Percentiles rank a stretch among this genome's conserved stretches.
Conservation (phyloP, 2,888 invertebrate genomes). For the Pollenia amentaria region DNA sequence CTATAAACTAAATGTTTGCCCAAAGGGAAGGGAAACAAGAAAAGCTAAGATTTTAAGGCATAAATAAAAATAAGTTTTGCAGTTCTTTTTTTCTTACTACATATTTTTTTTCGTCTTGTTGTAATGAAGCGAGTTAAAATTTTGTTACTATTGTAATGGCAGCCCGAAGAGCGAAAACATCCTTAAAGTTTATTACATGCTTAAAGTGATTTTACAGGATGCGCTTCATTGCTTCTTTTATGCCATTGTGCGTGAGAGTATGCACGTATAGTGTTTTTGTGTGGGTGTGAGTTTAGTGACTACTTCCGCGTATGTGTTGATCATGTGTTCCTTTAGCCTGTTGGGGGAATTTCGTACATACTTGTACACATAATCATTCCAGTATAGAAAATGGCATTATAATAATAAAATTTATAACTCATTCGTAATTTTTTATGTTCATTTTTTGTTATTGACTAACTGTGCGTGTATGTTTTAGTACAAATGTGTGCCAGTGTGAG, state of each 20-base stretch:
- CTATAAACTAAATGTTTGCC: conserved; percentile 54
- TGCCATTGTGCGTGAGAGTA: conserved; percentile 16
- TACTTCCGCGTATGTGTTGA: background rate
- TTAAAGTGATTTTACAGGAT: conserved; percentile 83
- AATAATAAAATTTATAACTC: conserved; percentile 64
- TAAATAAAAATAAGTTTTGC: conserved; percentile 35
- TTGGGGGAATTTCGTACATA: background rate
- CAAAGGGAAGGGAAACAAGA: background rate
- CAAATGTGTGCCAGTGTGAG: conserved; percentile 15
- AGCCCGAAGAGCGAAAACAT: conserved; percentile 27
- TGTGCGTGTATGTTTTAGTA: conserved; percentile 25
- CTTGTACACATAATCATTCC: background rate
- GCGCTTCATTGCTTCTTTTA: conserved; percentile 81
- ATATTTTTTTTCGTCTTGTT: conserved; percentile 3
- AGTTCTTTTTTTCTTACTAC: background rate
- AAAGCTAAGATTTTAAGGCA: conserved; percentile 43
- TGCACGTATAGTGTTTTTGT: conserved; percentile 3
- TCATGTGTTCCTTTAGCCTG: conserved; percentile 13
- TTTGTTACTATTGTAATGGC: conserved; percentile 40
- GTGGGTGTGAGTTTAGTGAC: conserved; percentile 6
- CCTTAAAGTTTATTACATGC: conserved; percentile 81
- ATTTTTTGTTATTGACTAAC: conserved; percentile 50
- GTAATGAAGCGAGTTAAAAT: conserved; percentile 24
- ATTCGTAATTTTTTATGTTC: conserved; percentile 54
- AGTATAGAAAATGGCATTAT: conserved; percentile 30